Evolutionary conservation across 2,888 invertebrate genomes (phyloP), one percentile per base, ranked within the genome.

Genomic region (Noctua janthe): DNA sequence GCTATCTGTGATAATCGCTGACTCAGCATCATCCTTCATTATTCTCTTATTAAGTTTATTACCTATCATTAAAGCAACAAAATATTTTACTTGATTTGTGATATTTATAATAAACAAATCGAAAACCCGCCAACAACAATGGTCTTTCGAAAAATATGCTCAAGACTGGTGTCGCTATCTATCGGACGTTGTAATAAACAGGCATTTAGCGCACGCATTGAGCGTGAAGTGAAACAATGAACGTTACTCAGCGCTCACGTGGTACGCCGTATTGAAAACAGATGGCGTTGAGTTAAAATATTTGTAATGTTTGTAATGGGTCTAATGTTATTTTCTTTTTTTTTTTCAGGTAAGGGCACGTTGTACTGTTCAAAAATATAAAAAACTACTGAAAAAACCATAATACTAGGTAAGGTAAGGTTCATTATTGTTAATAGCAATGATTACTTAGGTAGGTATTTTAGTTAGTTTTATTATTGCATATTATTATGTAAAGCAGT

Each of bases 221-320:
- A 64, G 72, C 56, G 23, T 76, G 2, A 72, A 83, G n/a, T 47
- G 64, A 80, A 82, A 87, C 79, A 82, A 81, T 81, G 13, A 39
- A 77, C 35, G 35, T 75, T 71, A 80, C 75, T 83, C 62, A 51
- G 11, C 23, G 54, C 74, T 73, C n/a, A 72, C 49, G 72, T 88
- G 90, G 90, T 93, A 85, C 74, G 51, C 49, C 15, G 15, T 7
- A 2, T 51, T 29, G 4, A 29, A 17, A 70, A 88, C n/a, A 93
- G 93, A 92, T 93, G 93, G 92, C 93, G 92, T 73, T 89, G 67
- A 81, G 72, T 39, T 79, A 0, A 76, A 73, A 47, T 83, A 17
- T 23, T 78, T 13, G 1, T 69, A 0, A 1, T 39, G 64, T 54
- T 71, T 13, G 1, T 1, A 4, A 11, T 29, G 1, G 8, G 0